These are phyloP conservation scores for Dendrolimus punctatus DNA, from an alignment of 1,140 invertebrate genomes.

Conservation along the genomic window DNA sequence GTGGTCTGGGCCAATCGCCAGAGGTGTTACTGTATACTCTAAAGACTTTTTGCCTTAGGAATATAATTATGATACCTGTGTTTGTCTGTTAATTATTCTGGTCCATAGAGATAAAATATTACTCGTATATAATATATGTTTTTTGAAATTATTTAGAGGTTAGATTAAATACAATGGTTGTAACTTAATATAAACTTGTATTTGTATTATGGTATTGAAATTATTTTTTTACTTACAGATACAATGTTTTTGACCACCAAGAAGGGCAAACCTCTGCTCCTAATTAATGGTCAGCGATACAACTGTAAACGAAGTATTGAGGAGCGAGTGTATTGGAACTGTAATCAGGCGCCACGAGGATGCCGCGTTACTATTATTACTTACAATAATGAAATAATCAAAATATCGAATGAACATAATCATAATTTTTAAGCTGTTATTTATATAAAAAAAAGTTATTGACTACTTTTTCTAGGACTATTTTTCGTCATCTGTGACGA, in stretches of 20 bases:
- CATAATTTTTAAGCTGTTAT: conserved; percentile 10
- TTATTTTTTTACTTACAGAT: not conserved
- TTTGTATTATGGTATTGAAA: not conserved
- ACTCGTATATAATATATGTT: no score
- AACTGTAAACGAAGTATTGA: conserved; percentile 32
- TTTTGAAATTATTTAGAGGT: no score
- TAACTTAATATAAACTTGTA: no score
- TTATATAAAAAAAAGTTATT: not conserved
- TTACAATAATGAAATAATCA: conserved; percentile 28
- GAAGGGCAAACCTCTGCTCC: conserved; percentile 38
- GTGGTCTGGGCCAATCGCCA: no score
- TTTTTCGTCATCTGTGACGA: not conserved
- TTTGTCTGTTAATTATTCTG: no score
- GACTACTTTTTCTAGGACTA: not conserved
- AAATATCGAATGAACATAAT: conserved; percentile 33
- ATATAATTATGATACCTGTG: no score
- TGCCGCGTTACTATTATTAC: conserved; percentile 37
- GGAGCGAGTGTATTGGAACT: conserved; percentile 33
- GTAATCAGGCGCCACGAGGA: conserved; percentile 37
- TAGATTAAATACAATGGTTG: no score
- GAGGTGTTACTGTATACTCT: no score
- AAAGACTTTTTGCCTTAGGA: no score
- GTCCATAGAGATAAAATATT: no score
- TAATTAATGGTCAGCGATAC: conserved; percentile 26
- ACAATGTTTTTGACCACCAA: conserved; percentile 24